Percentiles rank a stretch among this genome's conserved stretches.
Conservation (phyloP, 2,888 invertebrate species). For the Sarcophaga subvicina region DNA sequence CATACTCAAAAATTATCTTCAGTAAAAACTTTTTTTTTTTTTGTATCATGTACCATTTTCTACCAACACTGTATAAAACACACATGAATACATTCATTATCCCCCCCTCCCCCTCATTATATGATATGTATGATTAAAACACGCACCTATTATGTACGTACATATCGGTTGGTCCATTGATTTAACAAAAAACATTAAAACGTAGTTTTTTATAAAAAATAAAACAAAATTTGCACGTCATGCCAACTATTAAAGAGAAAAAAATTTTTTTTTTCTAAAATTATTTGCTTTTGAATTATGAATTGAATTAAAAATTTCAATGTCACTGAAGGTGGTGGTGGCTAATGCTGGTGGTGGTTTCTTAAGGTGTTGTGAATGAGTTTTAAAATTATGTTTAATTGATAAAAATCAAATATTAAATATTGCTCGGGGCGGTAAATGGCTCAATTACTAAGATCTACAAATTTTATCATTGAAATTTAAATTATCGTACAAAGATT, state of each 20-base stretch:
- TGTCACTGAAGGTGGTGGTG: slow-evolving; percentile 35
- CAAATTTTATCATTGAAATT: slow-evolving; percentile 26
- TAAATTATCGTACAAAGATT: not conserved
- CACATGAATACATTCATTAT: not conserved
- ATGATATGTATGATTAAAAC: slow-evolving; percentile 13
- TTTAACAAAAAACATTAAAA: slow-evolving; percentile 36
- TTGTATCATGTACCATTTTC: not conserved
- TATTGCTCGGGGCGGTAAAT: slow-evolving; percentile 9
- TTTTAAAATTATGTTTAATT: slow-evolving; percentile 49
- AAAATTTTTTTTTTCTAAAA: not conserved
- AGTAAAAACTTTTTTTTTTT: too few relatives aligned
- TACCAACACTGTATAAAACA: not conserved
- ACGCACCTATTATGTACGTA: slow-evolving; percentile 31
- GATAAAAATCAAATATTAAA: slow-evolving; percentile 9
- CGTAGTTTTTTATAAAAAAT: slow-evolving; percentile 7
- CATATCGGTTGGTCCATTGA: slow-evolving; percentile 35
- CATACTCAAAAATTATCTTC: too few relatives aligned
- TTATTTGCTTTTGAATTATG: slow-evolving; percentile 26
- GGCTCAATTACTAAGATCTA: slow-evolving; percentile 19
- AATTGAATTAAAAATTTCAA: slow-evolving; percentile 31
- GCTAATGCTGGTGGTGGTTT: not conserved
- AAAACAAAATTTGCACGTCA: slow-evolving; percentile 35
- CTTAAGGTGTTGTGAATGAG: slow-evolving; percentile 42
- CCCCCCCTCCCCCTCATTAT: not conserved
- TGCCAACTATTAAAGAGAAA: not conserved